Percentiles rank a stretch among this genome's conserved stretches.
phyloP scores from a whole-genome alignment of 2,888 invertebrate genomes.

The Dynastes grantii region DNA sequence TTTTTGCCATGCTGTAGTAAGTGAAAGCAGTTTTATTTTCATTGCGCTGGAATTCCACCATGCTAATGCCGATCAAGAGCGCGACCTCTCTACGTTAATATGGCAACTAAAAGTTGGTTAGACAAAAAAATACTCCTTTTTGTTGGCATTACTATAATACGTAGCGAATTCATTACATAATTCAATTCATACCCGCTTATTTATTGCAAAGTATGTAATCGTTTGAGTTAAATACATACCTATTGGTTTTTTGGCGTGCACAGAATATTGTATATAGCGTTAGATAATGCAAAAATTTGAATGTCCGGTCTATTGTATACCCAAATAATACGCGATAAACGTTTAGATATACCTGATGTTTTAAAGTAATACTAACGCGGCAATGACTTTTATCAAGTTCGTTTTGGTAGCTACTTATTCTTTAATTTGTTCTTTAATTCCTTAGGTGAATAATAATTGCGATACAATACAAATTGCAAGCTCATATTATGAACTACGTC shows the following conservation, averaged over 20 bases:
- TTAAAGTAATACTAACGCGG: background rate
- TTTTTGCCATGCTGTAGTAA: background rate
- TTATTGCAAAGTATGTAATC: background rate
- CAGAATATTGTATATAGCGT: background rate
- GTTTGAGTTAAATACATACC: background rate
- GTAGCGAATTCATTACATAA: constrained; percentile 18
- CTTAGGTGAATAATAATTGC: no score
- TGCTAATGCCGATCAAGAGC: constrained; percentile 23
- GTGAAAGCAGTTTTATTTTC: constrained; percentile 36
- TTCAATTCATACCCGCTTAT: constrained; percentile 11
- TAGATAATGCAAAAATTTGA: constrained; percentile 20
- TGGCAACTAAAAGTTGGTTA: constrained; percentile 3
- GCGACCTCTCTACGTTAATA: constrained; percentile 23
- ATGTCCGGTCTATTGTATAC: constrained; percentile 19
- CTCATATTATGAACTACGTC: no score
- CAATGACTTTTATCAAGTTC: constrained; percentile 4
- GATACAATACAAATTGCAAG: no score
- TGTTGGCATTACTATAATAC: background rate
- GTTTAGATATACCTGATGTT: background rate
- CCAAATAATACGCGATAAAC: constrained; percentile 1
- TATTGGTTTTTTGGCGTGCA: background rate
- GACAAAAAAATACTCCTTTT: constrained; percentile 3
- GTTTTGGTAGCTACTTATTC: background rate
- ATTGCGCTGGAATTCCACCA: background rate
- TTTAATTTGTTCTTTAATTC: no score